Evolutionary conservation across 2,113 vertebrate species (phyloP).

Genomic region (Urocitellus parryii): DNA sequence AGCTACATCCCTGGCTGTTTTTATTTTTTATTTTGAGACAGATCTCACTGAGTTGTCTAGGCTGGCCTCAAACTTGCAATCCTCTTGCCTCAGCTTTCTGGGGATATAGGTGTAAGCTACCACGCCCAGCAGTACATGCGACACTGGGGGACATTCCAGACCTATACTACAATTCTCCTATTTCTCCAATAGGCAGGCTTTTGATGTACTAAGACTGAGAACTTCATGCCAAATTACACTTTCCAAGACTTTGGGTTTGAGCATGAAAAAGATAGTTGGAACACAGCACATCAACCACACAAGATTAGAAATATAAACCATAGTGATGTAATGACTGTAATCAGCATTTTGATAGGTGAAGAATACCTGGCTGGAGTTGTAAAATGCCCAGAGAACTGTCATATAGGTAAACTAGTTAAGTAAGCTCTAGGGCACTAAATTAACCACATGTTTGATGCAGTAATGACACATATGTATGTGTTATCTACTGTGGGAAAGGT

Average conservation of each 20-base stretch:
- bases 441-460: background rate
- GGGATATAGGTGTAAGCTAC: no score
- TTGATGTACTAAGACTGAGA: slow-evolving; percentile 2
- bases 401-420: background rate
- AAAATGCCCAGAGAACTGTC: background rate
- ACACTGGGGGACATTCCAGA: background rate
- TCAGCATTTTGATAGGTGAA: slow-evolving; percentile 39
- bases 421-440: background rate
- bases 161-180: background rate
- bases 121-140: no score
- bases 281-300: background rate
- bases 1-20: no score
- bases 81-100: no score
- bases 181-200: background rate
- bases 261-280: background rate
- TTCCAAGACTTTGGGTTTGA: background rate
- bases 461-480: background rate
- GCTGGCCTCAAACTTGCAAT: no score
- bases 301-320: background rate
- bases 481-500: background rate
- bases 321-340: background rate
- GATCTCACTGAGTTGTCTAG: no score
- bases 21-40: no score
- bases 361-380: background rate
- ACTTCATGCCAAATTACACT: slow-evolving; percentile 18